These are phyloP conservation scores for Anolis apletophallus DNA, from an alignment of 2,797 vertebrate genomes.

Conservation along the genomic window DNA sequence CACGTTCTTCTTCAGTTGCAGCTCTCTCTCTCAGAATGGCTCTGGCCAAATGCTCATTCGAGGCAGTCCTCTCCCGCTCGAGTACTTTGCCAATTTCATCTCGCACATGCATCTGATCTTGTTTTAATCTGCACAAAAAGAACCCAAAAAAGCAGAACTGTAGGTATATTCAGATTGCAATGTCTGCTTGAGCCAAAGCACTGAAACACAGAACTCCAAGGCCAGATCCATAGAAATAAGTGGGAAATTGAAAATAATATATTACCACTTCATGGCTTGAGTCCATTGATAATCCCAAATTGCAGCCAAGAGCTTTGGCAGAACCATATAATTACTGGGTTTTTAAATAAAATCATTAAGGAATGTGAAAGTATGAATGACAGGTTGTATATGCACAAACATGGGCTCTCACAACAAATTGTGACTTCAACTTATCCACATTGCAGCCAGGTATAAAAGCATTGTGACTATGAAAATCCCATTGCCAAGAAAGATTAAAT, in stretches of 20 bases:
- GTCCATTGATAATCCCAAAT: not conserved
- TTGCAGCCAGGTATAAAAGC: conserved; percentile 24
- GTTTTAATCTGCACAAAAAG: conserved; percentile 69
- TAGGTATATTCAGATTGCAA: accelerated
- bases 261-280: not conserved
- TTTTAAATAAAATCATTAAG: not conserved
- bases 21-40: conserved; percentile 86
- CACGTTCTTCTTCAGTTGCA: conserved; percentile 84
- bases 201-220: not conserved
- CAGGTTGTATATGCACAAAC: conserved; percentile 25
- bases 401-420: conserved; percentile 9
- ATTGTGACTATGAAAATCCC: conserved; percentile 18
- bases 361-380: not conserved
- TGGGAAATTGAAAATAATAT: not conserved
- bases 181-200: not conserved
- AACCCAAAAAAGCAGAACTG: not conserved
- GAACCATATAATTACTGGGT: not conserved
- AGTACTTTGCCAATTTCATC: conserved; percentile 85
- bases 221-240: not conserved
- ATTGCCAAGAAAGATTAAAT: conserved; percentile 28
- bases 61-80: conserved; percentile 79
- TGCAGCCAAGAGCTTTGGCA: not conserved
- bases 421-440: conserved; percentile 12
- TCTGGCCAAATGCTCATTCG: conserved; percentile 84
- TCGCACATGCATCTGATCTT: conserved; percentile 59